Evolutionary conservation across 2,888 invertebrate species (phyloP).

Genomic region (Encarsia formosa): DNA sequence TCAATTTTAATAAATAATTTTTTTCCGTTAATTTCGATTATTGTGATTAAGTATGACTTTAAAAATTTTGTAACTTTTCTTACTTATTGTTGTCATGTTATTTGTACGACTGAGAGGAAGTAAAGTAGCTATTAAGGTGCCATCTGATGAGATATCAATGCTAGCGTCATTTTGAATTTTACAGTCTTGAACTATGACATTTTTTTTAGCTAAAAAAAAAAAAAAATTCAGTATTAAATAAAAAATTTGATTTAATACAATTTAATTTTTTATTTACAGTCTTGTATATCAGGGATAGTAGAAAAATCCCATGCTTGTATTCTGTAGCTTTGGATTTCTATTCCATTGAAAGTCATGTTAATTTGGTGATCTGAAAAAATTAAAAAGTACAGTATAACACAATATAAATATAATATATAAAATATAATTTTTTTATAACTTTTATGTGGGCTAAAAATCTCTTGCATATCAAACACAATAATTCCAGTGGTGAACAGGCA

Average conservation of each 20-base stretch:
- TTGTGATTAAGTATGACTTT: not conserved
- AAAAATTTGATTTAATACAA: not conserved
- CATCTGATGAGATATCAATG: slow-evolving; percentile 78
- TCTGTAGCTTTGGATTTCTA: slow-evolving; percentile 59
- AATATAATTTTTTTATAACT: not conserved
- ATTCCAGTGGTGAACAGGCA: too few relatives aligned
- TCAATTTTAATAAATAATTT: not conserved
- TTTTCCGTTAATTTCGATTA: not conserved
- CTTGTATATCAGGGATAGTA: slow-evolving; percentile 68
- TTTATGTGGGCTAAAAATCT: too few relatives aligned
- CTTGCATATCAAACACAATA: too few relatives aligned
- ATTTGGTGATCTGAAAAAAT: slow-evolving; percentile 36
- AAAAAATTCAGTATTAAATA: not conserved
- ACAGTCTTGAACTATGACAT: slow-evolving; percentile 75
- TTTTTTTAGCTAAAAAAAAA: slow-evolving; percentile 59
- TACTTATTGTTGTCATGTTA: slow-evolving; percentile 70
- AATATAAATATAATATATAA: not conserved
- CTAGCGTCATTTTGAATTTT: slow-evolving; percentile 85
- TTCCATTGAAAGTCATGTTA: slow-evolving; percentile 36
- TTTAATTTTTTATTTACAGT: slow-evolving; percentile 57
- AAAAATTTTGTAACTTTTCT: slow-evolving; percentile 25
- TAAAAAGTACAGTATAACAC: not conserved
- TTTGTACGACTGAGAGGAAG: slow-evolving; percentile 68
- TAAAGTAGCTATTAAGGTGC: slow-evolving; percentile 70
- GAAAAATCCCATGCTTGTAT: slow-evolving; percentile 84